These are phyloP conservation scores for Micronycteris hirsuta DNA, from an alignment of 2,113 vertebrate genomes.

Conservation along the genomic window DNA sequence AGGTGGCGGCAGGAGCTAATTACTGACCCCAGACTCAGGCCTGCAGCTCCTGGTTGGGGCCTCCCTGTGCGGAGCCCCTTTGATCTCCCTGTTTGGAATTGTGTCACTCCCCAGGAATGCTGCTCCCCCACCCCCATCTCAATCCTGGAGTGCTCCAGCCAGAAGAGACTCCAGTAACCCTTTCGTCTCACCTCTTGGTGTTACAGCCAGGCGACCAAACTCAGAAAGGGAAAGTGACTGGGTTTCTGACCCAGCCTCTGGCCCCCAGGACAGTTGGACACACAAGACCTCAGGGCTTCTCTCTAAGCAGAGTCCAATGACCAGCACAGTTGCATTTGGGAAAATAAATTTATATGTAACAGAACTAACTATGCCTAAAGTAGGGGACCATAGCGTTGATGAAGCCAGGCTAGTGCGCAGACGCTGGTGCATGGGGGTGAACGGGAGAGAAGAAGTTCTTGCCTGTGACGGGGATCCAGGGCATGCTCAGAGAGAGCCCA, in stretches of 20 bases:
- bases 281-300: background rate
- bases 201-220: background rate
- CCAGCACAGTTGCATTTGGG: background rate
- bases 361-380: fast-evolving
- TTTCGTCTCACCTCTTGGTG: constrained; percentile 52
- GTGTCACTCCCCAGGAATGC: constrained; percentile 73
- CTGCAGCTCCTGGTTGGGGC: constrained; percentile 59
- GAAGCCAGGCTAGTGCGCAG: background rate
- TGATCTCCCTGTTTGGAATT: constrained; percentile 70
- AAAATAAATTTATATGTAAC: background rate
- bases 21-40: constrained; percentile 57
- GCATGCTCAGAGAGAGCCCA: background rate
- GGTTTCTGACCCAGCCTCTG: too few relatives aligned
- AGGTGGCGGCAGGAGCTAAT: constrained; percentile 67
- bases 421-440: too few relatives aligned
- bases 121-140: constrained; percentile 27
- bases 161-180: constrained; percentile 57
- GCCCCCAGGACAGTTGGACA: background rate
- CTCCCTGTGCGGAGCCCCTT: constrained; percentile 46
- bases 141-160: background rate
- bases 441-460: background rate
- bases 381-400: fast-evolving
- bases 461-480: background rate
- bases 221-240: constrained; percentile 49
- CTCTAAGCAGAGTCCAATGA: background rate